Base-by-base conservation (phyloP, 2,113 vertebrate genomes). In the Ictidomys tridecemlineatus region DNA sequence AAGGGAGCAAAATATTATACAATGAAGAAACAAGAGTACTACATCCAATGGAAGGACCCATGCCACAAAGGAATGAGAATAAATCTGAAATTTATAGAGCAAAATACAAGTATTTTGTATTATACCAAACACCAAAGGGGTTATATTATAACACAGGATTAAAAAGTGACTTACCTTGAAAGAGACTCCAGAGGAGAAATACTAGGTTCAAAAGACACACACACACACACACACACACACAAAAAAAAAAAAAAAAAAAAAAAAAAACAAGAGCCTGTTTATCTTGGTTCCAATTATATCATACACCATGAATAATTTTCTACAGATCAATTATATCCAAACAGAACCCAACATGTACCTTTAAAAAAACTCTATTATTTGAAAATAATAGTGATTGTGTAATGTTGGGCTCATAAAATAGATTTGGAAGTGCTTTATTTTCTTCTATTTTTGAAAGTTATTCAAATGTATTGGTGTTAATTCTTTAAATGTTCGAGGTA, bases 291-390 rank as follows among this genome's bases (percentile, higher is more conserved):
- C 45, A 74, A 39, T 76, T 69, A 34, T 5, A 1, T 87, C 2
- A 51, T 28, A 53, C 20, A 74, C 34, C 1, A 61, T 48, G 9
- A 48, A 1, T 12, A 63, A 2, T 5, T 87, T 94, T 94, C 18
- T 79, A 56, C 10, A 92, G 42, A 88, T 80, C 92, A 65, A 63
- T 39, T 82, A 84, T 2, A 53, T 82, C 77, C 13, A 96, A 58
- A 91, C 9, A 93, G 16, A 93, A 9, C 30, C 45, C 3, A 65
- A 0, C 88, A 24, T 69, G 6, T 6, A 72, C 4, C 12, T 37
- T 37, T 28, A 42, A 61, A 72, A 63, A 78, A 65, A 48, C 16
- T 45, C 11, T 67, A 37, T 6, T 63, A 34, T 67, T 51, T 70
- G 42, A 48, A 48, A 51, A 82, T 4, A 80, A 39, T 20, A 78